Conservation (phyloP, 2,113 vertebrate species). For the Neotoma lepida region DNA sequence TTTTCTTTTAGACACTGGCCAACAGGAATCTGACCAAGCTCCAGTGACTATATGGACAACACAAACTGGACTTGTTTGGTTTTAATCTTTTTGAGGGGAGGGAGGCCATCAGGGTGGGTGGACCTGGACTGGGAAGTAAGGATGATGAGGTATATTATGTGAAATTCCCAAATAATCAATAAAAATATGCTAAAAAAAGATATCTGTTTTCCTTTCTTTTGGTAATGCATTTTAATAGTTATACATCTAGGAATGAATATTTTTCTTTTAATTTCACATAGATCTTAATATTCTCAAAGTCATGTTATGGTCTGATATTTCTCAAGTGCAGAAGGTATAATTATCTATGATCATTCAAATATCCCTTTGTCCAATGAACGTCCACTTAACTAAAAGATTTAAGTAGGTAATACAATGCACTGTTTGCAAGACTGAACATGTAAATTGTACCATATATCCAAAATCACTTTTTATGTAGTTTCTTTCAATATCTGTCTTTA, state of each 20-base stretch:
- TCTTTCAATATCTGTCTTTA: not conserved
- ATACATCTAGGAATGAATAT: not conserved
- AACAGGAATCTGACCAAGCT: no score
- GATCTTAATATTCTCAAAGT: not conserved
- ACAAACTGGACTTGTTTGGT: no score
- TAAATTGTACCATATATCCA: not conserved
- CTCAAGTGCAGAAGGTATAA: not conserved
- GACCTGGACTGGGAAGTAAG: no score
- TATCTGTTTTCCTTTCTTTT: constrained; percentile 9
- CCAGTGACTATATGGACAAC: no score
- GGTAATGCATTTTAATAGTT: not conserved
- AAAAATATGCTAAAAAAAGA: no score
- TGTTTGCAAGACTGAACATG: not conserved
- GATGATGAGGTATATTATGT: no score
- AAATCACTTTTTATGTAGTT: not conserved
- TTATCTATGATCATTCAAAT: not conserved
- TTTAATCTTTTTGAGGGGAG: no score
- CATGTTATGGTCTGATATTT: not conserved
- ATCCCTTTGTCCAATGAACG: not conserved
- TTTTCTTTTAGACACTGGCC: no score
- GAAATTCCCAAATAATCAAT: no score
- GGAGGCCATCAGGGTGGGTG: no score
- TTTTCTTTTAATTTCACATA: not conserved
- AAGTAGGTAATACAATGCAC: not conserved
- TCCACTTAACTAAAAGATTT: not conserved